Evolutionary conservation across 2,888 invertebrate genomes (phyloP).

Genomic region (Callosobruchus maculatus): DNA sequence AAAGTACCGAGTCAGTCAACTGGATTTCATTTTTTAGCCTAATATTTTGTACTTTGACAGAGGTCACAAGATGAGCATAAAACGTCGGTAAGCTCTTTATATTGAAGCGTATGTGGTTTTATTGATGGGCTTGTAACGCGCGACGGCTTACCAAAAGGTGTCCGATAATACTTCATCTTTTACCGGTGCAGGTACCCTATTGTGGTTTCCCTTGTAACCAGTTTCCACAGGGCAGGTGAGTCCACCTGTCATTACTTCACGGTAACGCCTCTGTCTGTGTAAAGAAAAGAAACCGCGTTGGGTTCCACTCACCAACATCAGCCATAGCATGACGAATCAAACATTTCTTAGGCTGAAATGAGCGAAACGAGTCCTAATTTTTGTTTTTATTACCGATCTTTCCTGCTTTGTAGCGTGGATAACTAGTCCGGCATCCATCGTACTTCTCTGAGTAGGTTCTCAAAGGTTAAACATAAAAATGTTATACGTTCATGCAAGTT

Average conservation of each 20-base stretch:
- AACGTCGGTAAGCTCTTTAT: no score
- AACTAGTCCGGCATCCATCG: background rate
- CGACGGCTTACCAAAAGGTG: no score
- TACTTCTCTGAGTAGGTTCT: background rate
- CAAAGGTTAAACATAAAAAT: background rate
- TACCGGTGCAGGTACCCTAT: background rate
- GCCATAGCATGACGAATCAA: slow-evolving; percentile 14
- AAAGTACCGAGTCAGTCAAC: no score
- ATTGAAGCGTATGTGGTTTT: no score
- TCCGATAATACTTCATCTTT: no score
- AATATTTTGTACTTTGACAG: no score
- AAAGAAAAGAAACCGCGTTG: background rate
- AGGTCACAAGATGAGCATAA: no score
- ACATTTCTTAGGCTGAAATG: slow-evolving; percentile 13
- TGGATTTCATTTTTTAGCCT: no score
- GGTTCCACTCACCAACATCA: background rate
- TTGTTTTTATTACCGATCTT: background rate
- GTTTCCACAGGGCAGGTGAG: background rate
- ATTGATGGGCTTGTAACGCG: no score
- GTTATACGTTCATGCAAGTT: background rate
- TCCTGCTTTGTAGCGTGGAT: background rate
- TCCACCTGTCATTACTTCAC: background rate
- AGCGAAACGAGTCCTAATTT: slow-evolving; percentile 9
- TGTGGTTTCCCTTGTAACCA: background rate
- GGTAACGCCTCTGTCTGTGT: background rate